Evolutionary conservation across 2,888 invertebrate species (phyloP).

Genomic region (Mesorhabditis belari): DNA sequence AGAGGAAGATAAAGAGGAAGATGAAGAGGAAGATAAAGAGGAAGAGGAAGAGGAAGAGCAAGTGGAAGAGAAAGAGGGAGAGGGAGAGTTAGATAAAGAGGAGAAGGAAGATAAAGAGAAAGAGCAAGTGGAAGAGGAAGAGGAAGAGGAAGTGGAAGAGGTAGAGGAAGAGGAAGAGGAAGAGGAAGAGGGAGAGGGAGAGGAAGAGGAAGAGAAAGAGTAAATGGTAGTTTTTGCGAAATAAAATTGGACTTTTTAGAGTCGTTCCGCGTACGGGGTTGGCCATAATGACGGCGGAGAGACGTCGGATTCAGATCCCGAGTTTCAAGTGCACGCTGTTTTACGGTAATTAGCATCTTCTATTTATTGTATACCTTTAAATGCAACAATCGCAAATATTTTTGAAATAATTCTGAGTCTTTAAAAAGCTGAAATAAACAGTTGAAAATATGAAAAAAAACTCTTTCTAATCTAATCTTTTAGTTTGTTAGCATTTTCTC

Average conservation of each 20-base stretch:
- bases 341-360: not conserved
- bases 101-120: not conserved
- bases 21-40: not conserved
- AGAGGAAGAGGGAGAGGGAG: not conserved
- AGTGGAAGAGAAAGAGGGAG: not conserved
- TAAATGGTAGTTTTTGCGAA: no score
- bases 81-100: not conserved
- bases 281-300: not conserved
- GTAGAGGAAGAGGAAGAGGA: not conserved
- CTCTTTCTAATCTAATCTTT: no score
- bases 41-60: not conserved
- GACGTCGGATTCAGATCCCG: not conserved
- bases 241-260: not conserved
- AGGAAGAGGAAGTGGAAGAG: not conserved
- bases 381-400: no score
- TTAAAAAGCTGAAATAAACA: no score
- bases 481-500: no score
- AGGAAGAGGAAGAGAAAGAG: not conserved
- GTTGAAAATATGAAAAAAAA: no score
- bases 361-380: no score
- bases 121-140: not conserved
- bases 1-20: not conserved
- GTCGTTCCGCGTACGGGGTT: not conserved
- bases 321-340: not conserved
- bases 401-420: no score